Evolutionary conservation across 1,140 invertebrate genomes (phyloP), one percentile per base, ranked within the genome.

Genomic region (Onthophagus taurus): DNA sequence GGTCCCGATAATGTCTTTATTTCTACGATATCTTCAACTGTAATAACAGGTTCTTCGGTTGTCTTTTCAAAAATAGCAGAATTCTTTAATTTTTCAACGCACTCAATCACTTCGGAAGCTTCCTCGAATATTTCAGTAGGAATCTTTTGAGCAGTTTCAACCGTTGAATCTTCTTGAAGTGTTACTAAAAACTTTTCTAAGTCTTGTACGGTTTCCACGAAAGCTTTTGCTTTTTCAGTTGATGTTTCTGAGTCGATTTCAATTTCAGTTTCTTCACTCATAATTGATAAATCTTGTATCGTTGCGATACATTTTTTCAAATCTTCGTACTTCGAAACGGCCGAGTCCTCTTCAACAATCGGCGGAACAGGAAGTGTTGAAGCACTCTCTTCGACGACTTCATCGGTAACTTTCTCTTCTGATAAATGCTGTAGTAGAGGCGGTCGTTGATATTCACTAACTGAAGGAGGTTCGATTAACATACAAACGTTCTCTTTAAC

Each of bases 401-500:
- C 38, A n/a, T 41, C 38, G 3, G 35, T 23, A 12, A 43, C 19
- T 19, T 43, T 43, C 3, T 43, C 31, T 33, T 43, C 17, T 5
- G 41, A 33, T 33, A 43, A 33, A 21, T 43, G 31, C 12, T 43
- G 17, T 18, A 14, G 18, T 12, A 43, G n/a, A 5, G n/a, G 16
- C 18, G 17, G 7, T 7, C 16, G 18, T 12, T 12, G 18, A 11
- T 11, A 18, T 16, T 17, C 16, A 4, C 9, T 6, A 12, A 26
- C 26, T 2, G 23, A 20, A 6, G 31, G 18, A 2, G 31, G 29
- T 19, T 31, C 41, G 9, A 43, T 33, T 20, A 43, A 14, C 24
- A 43, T 44, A 29, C 44, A 49, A 19, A 63, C 56, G 45, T 56
- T 61, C 39, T 60, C 50, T 41, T 55, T 56, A 13, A 62, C 54